Percentiles rank a stretch among this genome's conserved stretches.
phyloP scores from a whole-genome alignment of 1,140 invertebrate species.

The Hyposmocoma kahamanoa region DNA sequence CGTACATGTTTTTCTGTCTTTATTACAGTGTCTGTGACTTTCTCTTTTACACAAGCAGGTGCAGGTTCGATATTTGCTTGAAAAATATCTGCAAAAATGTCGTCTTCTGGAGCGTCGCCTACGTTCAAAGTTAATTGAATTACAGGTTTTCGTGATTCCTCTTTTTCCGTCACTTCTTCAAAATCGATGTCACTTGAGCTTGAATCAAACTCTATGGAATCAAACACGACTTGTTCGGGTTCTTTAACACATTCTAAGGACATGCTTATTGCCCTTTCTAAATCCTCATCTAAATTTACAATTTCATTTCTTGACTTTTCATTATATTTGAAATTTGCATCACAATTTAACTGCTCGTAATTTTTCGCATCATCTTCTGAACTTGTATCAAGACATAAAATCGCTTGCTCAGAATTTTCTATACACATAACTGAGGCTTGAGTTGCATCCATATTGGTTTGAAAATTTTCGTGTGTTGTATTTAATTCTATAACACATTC shows the following conservation, averaged over 20 bases:
- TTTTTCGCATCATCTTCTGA: conserved; percentile 18
- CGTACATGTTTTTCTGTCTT: no score
- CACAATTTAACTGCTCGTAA: conserved; percentile 1
- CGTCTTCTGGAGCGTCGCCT: conserved; percentile 68
- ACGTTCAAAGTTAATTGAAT: conserved; percentile 50
- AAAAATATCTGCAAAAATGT: conserved; percentile 82
- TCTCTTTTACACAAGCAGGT: not conserved
- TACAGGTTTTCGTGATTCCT: conserved; percentile 31
- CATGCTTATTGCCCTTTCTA: no score
- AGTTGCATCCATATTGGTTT: conserved; percentile 21
- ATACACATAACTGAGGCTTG: conserved; percentile 40
- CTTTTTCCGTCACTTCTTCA: conserved; percentile 71
- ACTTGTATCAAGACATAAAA: conserved; percentile 40
- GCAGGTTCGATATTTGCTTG: conserved; percentile 9
- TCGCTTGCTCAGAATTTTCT: conserved; percentile 27
- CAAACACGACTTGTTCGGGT: no score
- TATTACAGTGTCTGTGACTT: not conserved
- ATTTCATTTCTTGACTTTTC: no score
- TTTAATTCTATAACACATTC: not conserved
- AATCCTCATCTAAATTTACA: no score
- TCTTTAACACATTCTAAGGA: no score
- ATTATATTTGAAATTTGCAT: no score
- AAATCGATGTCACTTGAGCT: conserved; percentile 73
- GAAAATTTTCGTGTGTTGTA: not conserved
- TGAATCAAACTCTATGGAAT: no score